Percentiles rank a stretch among this genome's conserved stretches.
Conservation (phyloP, 2,797 vertebrate genomes). For the Muscicapa comitata region DNA sequence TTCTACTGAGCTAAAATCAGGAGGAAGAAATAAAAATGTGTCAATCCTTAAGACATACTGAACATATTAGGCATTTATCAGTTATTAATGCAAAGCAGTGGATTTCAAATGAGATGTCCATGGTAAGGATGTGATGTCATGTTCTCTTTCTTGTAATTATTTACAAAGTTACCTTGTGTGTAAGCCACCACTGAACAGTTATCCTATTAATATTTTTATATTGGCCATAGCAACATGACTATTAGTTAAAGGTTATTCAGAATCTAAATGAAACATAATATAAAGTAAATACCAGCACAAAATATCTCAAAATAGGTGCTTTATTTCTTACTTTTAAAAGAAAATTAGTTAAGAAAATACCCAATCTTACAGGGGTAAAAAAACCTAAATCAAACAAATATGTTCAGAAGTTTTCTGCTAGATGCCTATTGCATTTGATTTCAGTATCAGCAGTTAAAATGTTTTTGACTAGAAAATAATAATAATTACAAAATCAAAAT, state of each 20-base stretch:
- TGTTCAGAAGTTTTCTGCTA: not conserved
- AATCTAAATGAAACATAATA: not conserved
- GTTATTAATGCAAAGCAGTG: not conserved
- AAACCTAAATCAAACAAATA: not conserved
- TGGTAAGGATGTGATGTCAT: rapidly evolving
- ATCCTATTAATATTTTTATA: not conserved
- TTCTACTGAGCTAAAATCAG: not conserved
- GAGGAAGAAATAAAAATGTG: not conserved
- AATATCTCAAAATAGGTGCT: not conserved
- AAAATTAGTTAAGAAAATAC: not conserved
- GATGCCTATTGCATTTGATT: not conserved
- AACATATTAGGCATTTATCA: not conserved
- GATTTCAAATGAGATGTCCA: not conserved
- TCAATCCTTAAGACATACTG: not conserved
- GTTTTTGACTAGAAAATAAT: not conserved
- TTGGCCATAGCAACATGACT: not conserved
- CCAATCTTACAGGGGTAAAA: not conserved
- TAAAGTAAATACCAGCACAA: not conserved
- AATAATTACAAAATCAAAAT: not conserved
- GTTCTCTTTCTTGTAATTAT: not conserved
- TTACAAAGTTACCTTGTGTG: not conserved
- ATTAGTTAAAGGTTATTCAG: not conserved
- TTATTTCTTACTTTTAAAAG: not conserved
- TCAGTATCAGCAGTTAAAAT: not conserved
- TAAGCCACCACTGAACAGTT: not conserved